Conservation (phyloP, 1,140 invertebrate genomes). For the Drosophila azteca region DNA sequence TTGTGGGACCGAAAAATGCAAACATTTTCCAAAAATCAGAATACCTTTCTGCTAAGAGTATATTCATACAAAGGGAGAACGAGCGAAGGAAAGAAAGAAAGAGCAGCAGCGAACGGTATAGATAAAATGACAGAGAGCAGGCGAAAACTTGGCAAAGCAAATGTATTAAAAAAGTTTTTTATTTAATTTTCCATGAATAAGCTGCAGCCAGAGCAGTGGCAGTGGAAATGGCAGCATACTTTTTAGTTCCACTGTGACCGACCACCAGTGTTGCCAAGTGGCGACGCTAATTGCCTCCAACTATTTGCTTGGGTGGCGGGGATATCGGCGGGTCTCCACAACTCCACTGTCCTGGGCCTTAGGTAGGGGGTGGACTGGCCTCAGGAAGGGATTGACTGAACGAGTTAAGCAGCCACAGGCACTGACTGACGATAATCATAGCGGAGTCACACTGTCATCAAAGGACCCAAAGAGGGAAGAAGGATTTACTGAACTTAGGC, state of each 20-base stretch:
- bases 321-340: too few relatives aligned
- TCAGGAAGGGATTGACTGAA: slow-evolving; percentile 28
- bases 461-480: background rate
- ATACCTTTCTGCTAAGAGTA: too few relatives aligned
- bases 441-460: slow-evolving; percentile 12
- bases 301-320: slow-evolving; percentile 44
- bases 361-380: too few relatives aligned
- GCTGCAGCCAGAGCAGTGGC: slow-evolving; percentile 27
- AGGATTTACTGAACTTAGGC: background rate
- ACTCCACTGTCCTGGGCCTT: too few relatives aligned
- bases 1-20: too few relatives aligned
- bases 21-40: too few relatives aligned
- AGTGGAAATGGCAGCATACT: slow-evolving; percentile 24
- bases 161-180: slow-evolving; percentile 79
- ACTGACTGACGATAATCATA: slow-evolving; percentile 15
- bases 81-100: background rate
- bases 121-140: slow-evolving; percentile 14
- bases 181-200: slow-evolving; percentile 74
- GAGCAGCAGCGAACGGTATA: background rate
- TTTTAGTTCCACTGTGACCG: slow-evolving; percentile 38
- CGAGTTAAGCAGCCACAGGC: slow-evolving; percentile 18
- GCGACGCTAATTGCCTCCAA: slow-evolving; percentile 62
- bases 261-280: slow-evolving; percentile 11
- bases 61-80: background rate
- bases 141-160: slow-evolving; percentile 49